A percentile compares a stretch with the other conserved stretches of the same genome.
These are phyloP conservation scores for Balearica regulorum DNA, from an alignment of 2,797 vertebrate genomes.

Conservation along the genomic window DNA sequence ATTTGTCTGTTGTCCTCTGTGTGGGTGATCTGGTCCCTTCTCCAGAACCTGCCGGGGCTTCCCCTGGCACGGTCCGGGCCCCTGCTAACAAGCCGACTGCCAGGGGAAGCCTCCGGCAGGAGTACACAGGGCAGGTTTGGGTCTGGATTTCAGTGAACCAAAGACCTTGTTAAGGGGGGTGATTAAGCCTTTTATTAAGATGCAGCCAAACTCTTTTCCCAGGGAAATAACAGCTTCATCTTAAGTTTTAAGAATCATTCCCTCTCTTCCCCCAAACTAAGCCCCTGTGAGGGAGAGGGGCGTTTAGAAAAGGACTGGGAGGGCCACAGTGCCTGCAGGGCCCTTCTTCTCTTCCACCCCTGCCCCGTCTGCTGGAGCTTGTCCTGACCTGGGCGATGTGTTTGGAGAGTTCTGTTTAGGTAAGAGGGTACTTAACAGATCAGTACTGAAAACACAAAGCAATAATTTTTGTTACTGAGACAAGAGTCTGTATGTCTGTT, in stretches of 20 bases:
- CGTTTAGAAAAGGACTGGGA: background rate
- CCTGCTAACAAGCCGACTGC: background rate
- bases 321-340: background rate
- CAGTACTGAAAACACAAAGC: constrained; percentile 83
- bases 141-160: constrained; percentile 60
- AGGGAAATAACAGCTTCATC: constrained; percentile 71
- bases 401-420: constrained; percentile 78
- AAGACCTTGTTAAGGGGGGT: constrained; percentile 62
- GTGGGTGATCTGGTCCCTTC: constrained; percentile 27
- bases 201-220: constrained; percentile 69
- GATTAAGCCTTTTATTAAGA: constrained; percentile 70
- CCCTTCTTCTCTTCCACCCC: constrained; percentile 24
- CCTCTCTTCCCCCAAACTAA: constrained; percentile 63
- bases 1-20: background rate
- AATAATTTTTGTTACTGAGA: constrained; percentile 86
- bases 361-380: background rate
- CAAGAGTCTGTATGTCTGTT: constrained; percentile 77
- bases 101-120: constrained; percentile 2
- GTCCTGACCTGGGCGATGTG: constrained; percentile 40
- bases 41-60: background rate
- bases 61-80: background rate
- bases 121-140: constrained; percentile 45
- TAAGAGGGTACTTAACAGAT: constrained; percentile 72
- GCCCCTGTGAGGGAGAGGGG: constrained; percentile 36
- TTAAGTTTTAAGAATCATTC: constrained; percentile 68